These are phyloP conservation scores for Sparus aurata DNA, from an alignment of 2,797 vertebrate species.

Conservation along the genomic window DNA sequence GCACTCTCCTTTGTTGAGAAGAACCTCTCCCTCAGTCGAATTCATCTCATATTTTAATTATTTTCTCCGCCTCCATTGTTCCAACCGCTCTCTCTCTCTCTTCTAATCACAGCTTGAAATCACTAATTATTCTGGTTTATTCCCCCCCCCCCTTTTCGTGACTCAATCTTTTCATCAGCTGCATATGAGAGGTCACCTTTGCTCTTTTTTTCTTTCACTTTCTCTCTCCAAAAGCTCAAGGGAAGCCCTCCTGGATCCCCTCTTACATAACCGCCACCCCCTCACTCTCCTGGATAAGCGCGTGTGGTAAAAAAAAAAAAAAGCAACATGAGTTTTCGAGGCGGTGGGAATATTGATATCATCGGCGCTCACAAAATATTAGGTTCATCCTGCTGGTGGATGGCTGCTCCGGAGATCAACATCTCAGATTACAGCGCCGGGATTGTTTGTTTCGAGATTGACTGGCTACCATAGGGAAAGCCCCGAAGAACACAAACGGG, in stretches of 20 bases:
- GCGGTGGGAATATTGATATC: slow-evolving; percentile 62
- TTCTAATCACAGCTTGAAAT: slow-evolving; percentile 65
- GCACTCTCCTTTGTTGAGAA: slow-evolving; percentile 29
- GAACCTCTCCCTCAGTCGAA: slow-evolving; percentile 10
- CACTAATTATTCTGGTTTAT: slow-evolving; percentile 62
- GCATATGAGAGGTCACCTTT: slow-evolving; percentile 63
- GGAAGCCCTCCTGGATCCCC: slow-evolving; percentile 67
- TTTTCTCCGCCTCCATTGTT: slow-evolving; percentile 48
- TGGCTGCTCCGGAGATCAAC: slow-evolving; percentile 31
- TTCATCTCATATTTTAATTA: slow-evolving; percentile 32
- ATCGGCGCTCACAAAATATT: slow-evolving; percentile 53
- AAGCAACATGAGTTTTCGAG: slow-evolving; percentile 45
- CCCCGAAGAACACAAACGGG: slow-evolving; percentile 28
- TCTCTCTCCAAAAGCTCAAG: slow-evolving; percentile 64
- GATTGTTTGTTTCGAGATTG: slow-evolving; percentile 40
- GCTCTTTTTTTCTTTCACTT: slow-evolving; percentile 45
- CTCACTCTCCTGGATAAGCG: slow-evolving; percentile 51
- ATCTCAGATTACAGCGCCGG: slow-evolving; percentile 38
- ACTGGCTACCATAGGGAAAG: slow-evolving; percentile 47
- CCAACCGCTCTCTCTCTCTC: slow-evolving; percentile 31
- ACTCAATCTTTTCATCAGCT: slow-evolving; percentile 62
- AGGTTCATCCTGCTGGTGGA: slow-evolving; percentile 39
- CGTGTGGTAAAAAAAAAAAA: slow-evolving; percentile 35
- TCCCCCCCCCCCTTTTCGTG: slow-evolving; percentile 14
- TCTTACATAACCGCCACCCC: slow-evolving; percentile 71